Conservation (phyloP, 2,113 vertebrate genomes). For the Camelus dromedarius region DNA sequence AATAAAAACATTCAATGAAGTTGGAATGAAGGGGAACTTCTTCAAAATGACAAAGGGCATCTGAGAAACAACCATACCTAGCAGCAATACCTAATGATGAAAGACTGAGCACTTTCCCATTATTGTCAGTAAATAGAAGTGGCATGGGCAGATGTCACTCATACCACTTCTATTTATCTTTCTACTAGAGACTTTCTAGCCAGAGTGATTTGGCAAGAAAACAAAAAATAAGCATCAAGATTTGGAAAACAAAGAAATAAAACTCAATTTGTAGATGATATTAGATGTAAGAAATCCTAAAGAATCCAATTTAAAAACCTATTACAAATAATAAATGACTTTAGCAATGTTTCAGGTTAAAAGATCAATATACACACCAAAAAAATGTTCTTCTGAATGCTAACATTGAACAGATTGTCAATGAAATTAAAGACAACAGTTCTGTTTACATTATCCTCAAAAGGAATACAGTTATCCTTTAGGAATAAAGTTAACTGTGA, state of each 20-base stretch:
- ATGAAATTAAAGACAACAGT: not conserved
- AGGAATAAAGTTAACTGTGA: not conserved
- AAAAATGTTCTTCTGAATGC: not conserved
- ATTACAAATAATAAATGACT: not conserved
- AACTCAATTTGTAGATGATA: not conserved
- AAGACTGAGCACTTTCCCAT: not conserved
- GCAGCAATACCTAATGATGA: not conserved
- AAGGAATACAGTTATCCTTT: not conserved
- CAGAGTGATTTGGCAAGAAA: not conserved
- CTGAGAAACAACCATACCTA: not conserved
- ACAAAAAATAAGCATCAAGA: not conserved
- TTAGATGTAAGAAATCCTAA: not conserved
- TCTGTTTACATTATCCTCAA: not conserved
- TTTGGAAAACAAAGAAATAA: not conserved
- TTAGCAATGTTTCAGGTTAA: not conserved
- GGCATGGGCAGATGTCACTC: not conserved
- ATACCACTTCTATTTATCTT: not conserved
- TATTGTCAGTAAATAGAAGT: not conserved
- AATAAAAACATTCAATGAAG: not conserved
- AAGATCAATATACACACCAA: not conserved
- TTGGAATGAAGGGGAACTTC: not conserved
- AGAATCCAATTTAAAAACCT: not conserved
- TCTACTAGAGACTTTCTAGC: not conserved
- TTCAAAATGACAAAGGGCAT: not conserved
- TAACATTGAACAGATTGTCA: not conserved